phyloP scores from a whole-genome alignment of 2,113 vertebrate species.

The Urocynchramus pylzowi region DNA sequence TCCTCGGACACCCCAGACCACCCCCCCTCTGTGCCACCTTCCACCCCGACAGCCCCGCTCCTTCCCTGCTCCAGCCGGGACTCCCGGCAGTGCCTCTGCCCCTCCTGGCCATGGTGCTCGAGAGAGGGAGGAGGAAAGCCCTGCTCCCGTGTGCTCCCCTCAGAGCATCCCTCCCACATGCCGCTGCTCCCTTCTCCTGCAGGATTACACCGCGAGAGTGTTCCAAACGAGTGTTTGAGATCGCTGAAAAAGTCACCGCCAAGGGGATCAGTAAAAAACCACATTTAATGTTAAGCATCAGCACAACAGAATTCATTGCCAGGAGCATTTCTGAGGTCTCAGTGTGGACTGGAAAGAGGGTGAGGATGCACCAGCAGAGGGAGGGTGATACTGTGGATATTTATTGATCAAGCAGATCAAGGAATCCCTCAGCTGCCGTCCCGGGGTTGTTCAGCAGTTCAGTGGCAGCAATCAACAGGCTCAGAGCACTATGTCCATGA shows the following conservation, averaged over 20 bases:
- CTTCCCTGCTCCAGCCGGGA: not conserved
- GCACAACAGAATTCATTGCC: too few species aligned
- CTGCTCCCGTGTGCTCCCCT: rapidly evolving
- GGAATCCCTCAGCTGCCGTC: too few species aligned
- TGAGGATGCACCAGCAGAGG: too few species aligned
- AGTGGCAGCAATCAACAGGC: too few species aligned
- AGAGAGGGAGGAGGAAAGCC: not conserved
- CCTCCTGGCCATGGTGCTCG: not conserved
- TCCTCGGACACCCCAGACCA: not conserved
- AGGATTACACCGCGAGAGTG: rapidly evolving
- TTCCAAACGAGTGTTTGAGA: not conserved
- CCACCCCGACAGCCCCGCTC: not conserved
- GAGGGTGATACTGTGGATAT: too few species aligned
- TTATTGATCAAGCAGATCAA: too few species aligned
- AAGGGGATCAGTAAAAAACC: not conserved
- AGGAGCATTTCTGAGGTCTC: too few species aligned
- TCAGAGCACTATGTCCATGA: too few species aligned
- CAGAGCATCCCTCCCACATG: not conserved
- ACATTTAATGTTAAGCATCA: not conserved
- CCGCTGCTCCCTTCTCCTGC: not conserved
- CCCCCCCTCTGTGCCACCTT: too few species aligned
- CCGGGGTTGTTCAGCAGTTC: too few species aligned
- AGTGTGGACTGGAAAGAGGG: too few species aligned
- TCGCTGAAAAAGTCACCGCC: not conserved
- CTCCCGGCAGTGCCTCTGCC: too few species aligned